These are phyloP conservation scores for Drosophila flavopinicola DNA, from an alignment of 2,888 invertebrate genomes.

Conservation along the genomic window DNA sequence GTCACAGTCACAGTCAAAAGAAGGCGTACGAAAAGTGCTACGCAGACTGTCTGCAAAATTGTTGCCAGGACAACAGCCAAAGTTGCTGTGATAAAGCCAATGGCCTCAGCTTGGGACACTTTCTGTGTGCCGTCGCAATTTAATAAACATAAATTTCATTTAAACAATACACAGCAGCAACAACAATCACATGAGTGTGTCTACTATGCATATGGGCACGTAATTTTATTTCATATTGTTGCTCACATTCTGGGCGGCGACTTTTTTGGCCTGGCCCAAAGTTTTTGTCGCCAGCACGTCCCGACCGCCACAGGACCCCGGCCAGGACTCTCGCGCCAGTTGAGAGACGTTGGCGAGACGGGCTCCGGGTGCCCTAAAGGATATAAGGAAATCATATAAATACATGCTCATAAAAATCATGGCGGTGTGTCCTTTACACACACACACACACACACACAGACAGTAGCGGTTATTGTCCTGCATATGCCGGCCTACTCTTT, in stretches of 20 bases:
- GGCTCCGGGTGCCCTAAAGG: constrained; percentile 42
- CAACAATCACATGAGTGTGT: constrained; percentile 31
- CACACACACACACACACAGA: constrained; percentile 8
- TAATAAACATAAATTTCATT: constrained; percentile 73
- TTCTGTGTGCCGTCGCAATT: constrained; percentile 56
- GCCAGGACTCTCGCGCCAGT: constrained; percentile 31
- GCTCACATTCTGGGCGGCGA: constrained; percentile 36
- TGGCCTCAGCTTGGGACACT: constrained; percentile 46
- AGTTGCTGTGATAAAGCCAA: constrained; percentile 50
- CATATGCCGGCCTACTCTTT: constrained; percentile 50
- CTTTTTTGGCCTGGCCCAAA: constrained; percentile 40
- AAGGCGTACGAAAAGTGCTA: constrained; percentile 7
- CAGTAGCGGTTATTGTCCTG: constrained; percentile 71
- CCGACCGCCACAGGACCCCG: constrained; percentile 19
- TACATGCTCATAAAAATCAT: constrained; percentile 79
- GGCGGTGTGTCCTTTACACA: constrained; percentile 62
- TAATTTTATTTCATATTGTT: constrained; percentile 62
- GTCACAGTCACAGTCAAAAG: no score
- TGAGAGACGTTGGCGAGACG: constrained; percentile 48
- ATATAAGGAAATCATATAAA: constrained; percentile 75
- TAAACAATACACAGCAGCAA: constrained; percentile 59
- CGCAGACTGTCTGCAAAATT: constrained; percentile 13
- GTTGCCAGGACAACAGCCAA: constrained; percentile 9
- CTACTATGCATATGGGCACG: constrained; percentile 51
- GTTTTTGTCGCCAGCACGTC: constrained; percentile 53